Base-by-base conservation (phyloP, 2,113 vertebrate species). In the Petromus typicus region DNA sequence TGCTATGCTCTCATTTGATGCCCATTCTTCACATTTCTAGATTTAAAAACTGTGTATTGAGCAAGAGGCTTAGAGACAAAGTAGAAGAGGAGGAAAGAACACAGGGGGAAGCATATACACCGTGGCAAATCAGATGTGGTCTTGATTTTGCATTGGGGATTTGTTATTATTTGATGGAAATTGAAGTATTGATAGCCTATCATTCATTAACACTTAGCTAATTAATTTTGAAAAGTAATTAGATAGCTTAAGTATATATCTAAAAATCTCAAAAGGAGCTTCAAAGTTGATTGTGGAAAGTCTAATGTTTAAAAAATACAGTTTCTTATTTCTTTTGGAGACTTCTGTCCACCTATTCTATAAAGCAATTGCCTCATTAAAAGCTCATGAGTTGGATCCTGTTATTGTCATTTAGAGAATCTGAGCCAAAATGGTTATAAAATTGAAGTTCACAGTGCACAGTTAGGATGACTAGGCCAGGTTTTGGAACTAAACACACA, bases 401-500 rank as follows among this genome's bases (percentile, higher is more conserved):
- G 17, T 86, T 75, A 69, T 71, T 91, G 3, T 69, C 37, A 80
- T 67, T 64, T 94, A 80, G 94, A 17, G 30, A 84, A 54, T 64
- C 3, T 48, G 40, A 32, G 23, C 78, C 13, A 37, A 43, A 40
- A 1, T 89, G 16, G 18, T 30, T 92, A 30, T 2, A 56, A 64
- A 71, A 84, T n/a, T 23, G 37, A 17, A 64, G 25, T n/a, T 96
- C 57, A 64, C 43, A 91, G 56, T 51, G 5, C 14, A n/a, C 43
- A 27, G 30, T 30, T 37, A 40, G 11, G 17, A 20, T 67, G 34
- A 6, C 16, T 67, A 61, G 61, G 37, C 5, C 20, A 54, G 3
- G 59, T 87, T 96, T 94, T 92, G 37, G 71, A 96, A 83, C n/a
- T 73, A 45, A 25, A 37, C 30, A 30, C 1, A 61, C 12, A 85